phyloP scores from a whole-genome alignment of 2,797 vertebrate genomes.

The Loris lydekkerianus region DNA sequence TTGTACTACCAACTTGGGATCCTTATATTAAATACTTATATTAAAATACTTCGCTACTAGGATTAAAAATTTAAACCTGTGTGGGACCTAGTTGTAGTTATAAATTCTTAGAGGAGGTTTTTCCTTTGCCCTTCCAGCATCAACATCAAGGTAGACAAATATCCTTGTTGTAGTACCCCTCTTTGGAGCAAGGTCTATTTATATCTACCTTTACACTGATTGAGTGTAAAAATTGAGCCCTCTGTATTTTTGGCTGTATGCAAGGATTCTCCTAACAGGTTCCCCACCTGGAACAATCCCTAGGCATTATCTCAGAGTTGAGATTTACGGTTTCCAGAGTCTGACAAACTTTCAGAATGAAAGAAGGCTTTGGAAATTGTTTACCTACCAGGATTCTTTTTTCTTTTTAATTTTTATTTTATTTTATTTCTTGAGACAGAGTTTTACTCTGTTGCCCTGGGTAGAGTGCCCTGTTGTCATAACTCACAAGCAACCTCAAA shows the following conservation, averaged over 20 bases:
- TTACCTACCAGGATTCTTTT: neutral
- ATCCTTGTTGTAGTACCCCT: neutral
- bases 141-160: neutral
- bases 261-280: neutral
- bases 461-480: too few relatives aligned
- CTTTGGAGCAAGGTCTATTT: neutral
- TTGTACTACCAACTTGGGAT: neutral
- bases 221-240: neutral
- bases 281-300: neutral
- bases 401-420: neutral
- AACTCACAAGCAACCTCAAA: too few relatives aligned
- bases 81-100: neutral
- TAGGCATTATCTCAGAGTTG: constrained; percentile 25
- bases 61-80: neutral
- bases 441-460: too few relatives aligned
- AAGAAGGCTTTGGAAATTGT: constrained; percentile 16
- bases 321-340: neutral
- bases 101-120: neutral
- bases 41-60: constrained; percentile 24
- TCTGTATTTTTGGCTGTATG: constrained; percentile 16
- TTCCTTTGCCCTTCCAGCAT: neutral
- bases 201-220: neutral
- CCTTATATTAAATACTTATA: neutral
- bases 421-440: too few relatives aligned
- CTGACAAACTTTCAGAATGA: neutral